Base-by-base conservation (phyloP, 2,113 vertebrate genomes). In the Petroica traversi region DNA sequence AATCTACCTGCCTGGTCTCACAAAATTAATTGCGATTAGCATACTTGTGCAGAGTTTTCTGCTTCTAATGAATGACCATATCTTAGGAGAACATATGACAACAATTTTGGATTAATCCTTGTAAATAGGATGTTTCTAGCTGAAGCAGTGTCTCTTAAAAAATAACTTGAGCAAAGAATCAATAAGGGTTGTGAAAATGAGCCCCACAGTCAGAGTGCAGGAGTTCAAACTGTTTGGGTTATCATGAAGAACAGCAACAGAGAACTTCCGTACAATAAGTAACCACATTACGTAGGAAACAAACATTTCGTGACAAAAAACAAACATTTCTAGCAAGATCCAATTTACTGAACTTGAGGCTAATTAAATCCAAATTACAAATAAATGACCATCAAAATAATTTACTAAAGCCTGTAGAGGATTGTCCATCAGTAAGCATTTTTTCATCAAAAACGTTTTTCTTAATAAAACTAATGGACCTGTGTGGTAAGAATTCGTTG, bases 251-350 rank as follows among this genome's bases (percentile, higher is more conserved):
- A 59, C 46, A 78, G 77, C 77, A 91, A 43, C 11, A 11, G 61
- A 81, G 61, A 69, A 80, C 46, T 93, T 92, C 90, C 59, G 71
- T 59, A 71, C 72, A 84, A 66, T 58, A 93, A 95, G 68, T 77
- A 95, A 95, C 83, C 59, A 26, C 41, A 55, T 96, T 88, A 95
- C 12, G 19, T 90, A 90, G 87, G 88, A 93, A 90, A 88, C 75
- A 96, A 95, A 95, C 91, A 97, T 96, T 96, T 93, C 75, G 63
- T 94, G 92, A 93, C 91, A 94, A 85, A 89, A 92, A 94, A 94
- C 82, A 92, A 90, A 90, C 67, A 94, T 92, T 90, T 69, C 72
- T 80, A 77, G 79, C 67, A 83, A 90, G 75, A 95, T 94, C 46
- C 33, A 80, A 94, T 96, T 95, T 96, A 68, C 88, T 85, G 75